Conservation (phyloP, 2,888 invertebrate species). For the Monopis laevigella region DNA sequence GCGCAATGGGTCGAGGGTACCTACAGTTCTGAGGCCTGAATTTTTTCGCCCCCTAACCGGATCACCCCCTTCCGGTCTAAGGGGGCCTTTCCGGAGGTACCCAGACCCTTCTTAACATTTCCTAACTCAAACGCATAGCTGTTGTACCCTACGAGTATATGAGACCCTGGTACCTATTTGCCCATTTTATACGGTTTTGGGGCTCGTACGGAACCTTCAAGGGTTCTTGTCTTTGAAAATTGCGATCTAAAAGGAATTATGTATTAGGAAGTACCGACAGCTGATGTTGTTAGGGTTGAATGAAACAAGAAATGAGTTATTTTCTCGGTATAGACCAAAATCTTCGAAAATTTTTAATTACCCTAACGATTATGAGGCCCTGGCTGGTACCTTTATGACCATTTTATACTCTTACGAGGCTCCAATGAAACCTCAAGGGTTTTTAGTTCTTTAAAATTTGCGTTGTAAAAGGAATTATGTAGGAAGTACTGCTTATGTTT, state of each 20-base stretch:
- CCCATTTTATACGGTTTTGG: conserved; percentile 63
- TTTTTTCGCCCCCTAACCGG: conserved; percentile 39
- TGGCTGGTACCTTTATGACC: too few relatives aligned
- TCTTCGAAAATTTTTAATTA: too few relatives aligned
- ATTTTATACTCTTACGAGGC: too few relatives aligned
- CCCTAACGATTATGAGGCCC: too few relatives aligned
- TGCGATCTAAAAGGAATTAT: conserved; percentile 17
- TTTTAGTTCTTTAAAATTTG: too few relatives aligned
- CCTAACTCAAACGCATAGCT: too few relatives aligned
- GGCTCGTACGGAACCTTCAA: conserved; percentile 55
- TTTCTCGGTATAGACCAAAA: too few relatives aligned
- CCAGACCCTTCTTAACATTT: conserved; percentile 61
- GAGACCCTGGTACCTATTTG: conserved; percentile 50
- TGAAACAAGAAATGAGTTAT: too few relatives aligned
- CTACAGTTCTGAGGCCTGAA: conserved; percentile 48
- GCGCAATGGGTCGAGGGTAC: conserved; percentile 58
- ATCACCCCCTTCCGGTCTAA: conserved; percentile 35
- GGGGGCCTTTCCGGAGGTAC: conserved; percentile 46
- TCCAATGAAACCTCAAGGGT: too few relatives aligned
- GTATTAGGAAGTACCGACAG: conserved; percentile 4
- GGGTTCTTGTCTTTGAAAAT: conserved; percentile 6
- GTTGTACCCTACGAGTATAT: conserved; percentile 37
- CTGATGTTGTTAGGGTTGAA: too few relatives aligned
- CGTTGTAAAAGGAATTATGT: too few relatives aligned
- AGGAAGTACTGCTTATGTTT: too few relatives aligned